Evolutionary conservation across 1,140 invertebrate genomes (phyloP), one percentile per base, ranked within the genome.

Genomic region (Tetramorium alpestre): DNA sequence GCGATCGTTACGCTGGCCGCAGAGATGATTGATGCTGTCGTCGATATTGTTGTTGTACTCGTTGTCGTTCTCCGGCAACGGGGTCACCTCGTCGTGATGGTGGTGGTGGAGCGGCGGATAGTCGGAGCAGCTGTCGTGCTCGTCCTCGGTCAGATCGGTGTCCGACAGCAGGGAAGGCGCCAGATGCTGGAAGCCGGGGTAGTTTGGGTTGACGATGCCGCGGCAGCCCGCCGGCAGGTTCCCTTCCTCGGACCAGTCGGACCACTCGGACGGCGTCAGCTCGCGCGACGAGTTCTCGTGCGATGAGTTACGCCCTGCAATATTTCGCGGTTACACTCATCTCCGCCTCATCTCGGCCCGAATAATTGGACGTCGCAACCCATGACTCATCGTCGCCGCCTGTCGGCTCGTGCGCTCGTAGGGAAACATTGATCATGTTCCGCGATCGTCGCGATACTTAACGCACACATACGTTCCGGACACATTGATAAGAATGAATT

Each of bases 151-250:
- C 81, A 95, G 93, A 60, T 96, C 96, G 33, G 95, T 95, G 85
- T 96, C 94, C 22, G 93, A 94, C 0, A 94, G 88, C 22, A 94
- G 90, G 1, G 93, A 93, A 3, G 94, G 93, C 5, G 93, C 95
- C 16, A 96, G 91, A 86, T 96, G 95, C 77, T 96, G 94, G 81
- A 96, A 96, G 92, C 97, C 97, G 10, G 97, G 97, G 94, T 98
- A 98, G 94, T 98, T 98, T 10, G 97, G 97, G 94, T 98, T 98
- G 88, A 97, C 96, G 82, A 98, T 97, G 62, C 97, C 97, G 87
- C 97, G 96, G 41, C 93, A 94, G 62, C 92, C 90, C 7, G 91
- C 72, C 0, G 93, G 93, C 1, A 93, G 76, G 65, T 94, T 95
- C 25, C 91, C 94, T 51, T 95, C 95, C 44, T 95, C 94, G 33